Percentiles rank a stretch among this genome's conserved stretches.
Evolutionary conservation across 2,797 vertebrate species (phyloP).

Genomic region (Tokudaia muenninki): DNA sequence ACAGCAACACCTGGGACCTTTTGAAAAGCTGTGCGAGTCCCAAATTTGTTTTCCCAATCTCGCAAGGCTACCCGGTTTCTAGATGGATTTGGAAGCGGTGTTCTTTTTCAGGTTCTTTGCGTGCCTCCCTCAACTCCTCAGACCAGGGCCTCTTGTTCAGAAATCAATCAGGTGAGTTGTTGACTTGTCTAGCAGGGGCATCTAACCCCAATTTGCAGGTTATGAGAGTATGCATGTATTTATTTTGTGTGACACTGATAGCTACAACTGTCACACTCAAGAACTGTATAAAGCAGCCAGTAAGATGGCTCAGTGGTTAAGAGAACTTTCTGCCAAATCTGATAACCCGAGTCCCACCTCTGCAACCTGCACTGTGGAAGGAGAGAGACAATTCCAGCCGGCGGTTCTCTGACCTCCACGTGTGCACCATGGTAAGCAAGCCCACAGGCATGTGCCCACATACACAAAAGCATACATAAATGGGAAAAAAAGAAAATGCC

Average conservation of each 20-base stretch:
- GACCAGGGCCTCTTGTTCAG: neutral
- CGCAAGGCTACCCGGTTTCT: slow-evolving; percentile 34
- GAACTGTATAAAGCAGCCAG: neutral
- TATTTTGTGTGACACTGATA: neutral
- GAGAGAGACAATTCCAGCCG: neutral
- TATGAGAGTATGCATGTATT: neutral
- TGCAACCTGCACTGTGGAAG: neutral
- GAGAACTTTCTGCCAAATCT: neutral
- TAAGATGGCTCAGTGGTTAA: neutral
- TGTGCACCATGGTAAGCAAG: neutral
- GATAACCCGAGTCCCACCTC: neutral
- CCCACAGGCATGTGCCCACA: neutral
- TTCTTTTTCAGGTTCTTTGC: slow-evolving; percentile 25
- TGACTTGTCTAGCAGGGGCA: neutral
- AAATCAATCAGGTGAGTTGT: neutral
- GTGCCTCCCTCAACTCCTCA: neutral
- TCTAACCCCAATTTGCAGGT: neutral
- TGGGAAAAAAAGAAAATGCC: neutral
- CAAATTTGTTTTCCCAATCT: neutral
- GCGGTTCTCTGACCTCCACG: neutral
- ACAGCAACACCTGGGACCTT: neutral
- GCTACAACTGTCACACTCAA: neutral
- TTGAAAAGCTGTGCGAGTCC: slow-evolving; percentile 14
- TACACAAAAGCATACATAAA: neutral
- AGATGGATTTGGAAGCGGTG: neutral